phyloP scores from a whole-genome alignment of 2,888 invertebrate species.

The Phytoseiulus persimilis region DNA sequence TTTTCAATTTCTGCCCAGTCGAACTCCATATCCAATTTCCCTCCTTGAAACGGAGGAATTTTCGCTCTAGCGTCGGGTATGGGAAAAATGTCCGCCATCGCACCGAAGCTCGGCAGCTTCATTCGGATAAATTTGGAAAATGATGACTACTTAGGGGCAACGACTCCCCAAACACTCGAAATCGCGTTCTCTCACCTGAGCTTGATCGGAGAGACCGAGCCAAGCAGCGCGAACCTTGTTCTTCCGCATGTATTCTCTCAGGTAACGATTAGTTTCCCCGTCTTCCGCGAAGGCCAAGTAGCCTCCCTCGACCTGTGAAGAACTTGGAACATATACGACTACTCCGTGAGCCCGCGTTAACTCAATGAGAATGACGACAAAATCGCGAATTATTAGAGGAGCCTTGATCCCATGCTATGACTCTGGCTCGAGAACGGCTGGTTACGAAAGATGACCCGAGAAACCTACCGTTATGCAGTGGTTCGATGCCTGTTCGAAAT shows the following conservation, averaged over 20 bases:
- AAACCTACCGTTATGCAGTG: background rate
- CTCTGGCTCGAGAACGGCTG: too few species aligned
- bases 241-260: conserved; percentile 31
- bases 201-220: conserved; percentile 21
- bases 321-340: too few species aligned
- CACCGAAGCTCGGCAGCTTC: background rate
- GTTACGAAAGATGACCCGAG: too few species aligned
- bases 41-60: background rate
- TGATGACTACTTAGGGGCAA: too few species aligned
- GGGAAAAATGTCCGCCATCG: background rate
- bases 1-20: conserved; percentile 15
- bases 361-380: too few species aligned
- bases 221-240: conserved; percentile 12
- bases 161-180: too few species aligned
- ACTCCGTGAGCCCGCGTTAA: too few species aligned
- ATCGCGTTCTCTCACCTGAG: too few species aligned
- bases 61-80: background rate
- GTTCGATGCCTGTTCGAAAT: conserved; percentile 20
- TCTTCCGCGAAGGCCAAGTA: conserved; percentile 26
- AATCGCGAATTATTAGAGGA: too few species aligned
- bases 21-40: conserved; percentile 23
- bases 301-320: conserved; percentile 8
- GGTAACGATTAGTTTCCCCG: conserved; percentile 16
- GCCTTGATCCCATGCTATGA: too few species aligned
- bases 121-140: background rate